Base-by-base conservation (phyloP, 1,140 invertebrate genomes). In the Thalassaphorura encarpata region DNA sequence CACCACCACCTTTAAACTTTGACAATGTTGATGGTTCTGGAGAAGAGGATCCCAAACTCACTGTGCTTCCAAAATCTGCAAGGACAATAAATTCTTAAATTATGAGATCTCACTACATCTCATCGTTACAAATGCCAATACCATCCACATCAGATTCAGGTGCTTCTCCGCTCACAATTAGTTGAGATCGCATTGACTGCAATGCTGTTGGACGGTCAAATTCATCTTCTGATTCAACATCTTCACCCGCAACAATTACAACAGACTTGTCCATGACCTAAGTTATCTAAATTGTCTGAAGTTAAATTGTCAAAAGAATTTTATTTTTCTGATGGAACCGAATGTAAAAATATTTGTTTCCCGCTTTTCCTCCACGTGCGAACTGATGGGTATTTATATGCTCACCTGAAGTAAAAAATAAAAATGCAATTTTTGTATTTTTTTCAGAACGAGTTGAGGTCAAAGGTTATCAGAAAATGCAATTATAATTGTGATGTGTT, bases 101-200 rank as follows among this genome's bases (percentile, higher is more conserved):
- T 15, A 43, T 11, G 41, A 6, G 8, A 43, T 15, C 6, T 43
- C 11, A 49, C 21, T 26, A 24, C 15, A 45, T 11, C 26, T 47
- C 21, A 47, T 23, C 18, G 13, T 36, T 8, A 15, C 4, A 15
- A 16, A 15, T 21, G 15, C 3, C 15, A 40, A 2, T 31, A 41
- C n/a, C 54, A 2, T 61, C 60, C 18, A 48, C 31, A 50, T 61
- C 60, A 13, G 60, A 61, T 41, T 61, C 60, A 42, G 52, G 55
- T 16, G 60, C 60, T 50, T 61, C 60, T 11, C 60, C 60, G 21
- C 18, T 36, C 11, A 56, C 49, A 51, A 54, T 40, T 39, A 49
- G 48, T 11, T 36, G 41, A 16, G 24, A 40, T 11, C 19, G 28
- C 51, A 36, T 54, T 6, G 21, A 19, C n/a, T 18, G 28, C 41